phyloP scores from a whole-genome alignment of 23 tunicate genomes.

The Corella eumyota region DNA sequence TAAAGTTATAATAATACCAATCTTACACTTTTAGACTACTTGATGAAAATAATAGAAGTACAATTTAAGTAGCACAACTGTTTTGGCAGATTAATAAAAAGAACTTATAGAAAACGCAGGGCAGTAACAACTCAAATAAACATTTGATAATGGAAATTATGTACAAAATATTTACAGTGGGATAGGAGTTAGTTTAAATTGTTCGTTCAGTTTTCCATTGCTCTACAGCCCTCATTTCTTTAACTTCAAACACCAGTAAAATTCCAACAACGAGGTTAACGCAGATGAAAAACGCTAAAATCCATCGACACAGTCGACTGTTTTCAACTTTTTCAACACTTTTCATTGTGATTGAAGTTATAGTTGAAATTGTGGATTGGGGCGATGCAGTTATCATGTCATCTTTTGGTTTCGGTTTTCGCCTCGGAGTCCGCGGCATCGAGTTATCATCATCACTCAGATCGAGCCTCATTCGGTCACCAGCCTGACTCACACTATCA shows the following conservation, averaged over 20 bases:
- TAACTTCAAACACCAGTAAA: conserved; percentile 29
- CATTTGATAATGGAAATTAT: no score
- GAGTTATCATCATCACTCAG: conserved; percentile 34
- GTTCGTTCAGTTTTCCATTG: no score
- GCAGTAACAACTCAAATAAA: no score
- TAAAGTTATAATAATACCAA: no score
- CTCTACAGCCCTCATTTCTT: conserved; percentile 27
- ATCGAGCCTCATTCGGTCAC: conserved; percentile 9
- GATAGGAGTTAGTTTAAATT: not conserved
- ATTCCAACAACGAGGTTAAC: conserved; percentile 30
- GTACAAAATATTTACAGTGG: not conserved
- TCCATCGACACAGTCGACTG: conserved; percentile 53
- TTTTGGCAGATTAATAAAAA: no score
- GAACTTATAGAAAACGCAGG: no score
- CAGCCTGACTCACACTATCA: conserved; percentile 51
- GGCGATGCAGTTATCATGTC: conserved; percentile 27
- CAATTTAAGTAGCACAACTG: no score
- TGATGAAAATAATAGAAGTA: no score
- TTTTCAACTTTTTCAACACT: conserved; percentile 51
- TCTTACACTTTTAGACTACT: no score
- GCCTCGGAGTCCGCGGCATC: conserved; percentile 5
- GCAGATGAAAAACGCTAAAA: conserved; percentile 23
- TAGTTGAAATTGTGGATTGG: conserved; percentile 24
- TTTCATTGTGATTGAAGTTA: conserved; percentile 33
- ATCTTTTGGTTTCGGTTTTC: not conserved